Base-by-base conservation (phyloP, 2,113 vertebrate genomes). In the Osmerus eperlanus region DNA sequence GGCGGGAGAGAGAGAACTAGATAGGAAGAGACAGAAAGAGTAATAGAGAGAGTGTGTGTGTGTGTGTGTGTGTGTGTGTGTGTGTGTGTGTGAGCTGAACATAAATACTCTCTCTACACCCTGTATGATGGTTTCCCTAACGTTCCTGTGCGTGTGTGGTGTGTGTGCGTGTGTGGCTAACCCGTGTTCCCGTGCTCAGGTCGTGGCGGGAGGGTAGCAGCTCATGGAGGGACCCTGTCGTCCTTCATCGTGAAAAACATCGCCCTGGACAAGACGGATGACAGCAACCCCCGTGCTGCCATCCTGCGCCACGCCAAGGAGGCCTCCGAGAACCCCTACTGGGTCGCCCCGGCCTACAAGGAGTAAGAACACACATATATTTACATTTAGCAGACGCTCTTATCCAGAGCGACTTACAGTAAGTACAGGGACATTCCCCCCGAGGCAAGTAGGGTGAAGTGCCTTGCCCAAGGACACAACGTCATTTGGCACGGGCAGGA, bases 231-330 rank as follows among this genome's bases (percentile, higher is more conserved):
- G 15, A 99, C 97, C 1, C 87, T 99, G 85, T 99, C 97, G 0
- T 99, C 97, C 0, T 99, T 94, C 65, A 98, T 99, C n/a, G 96
- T 99, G 71, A 98, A 99, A 87, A 99, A 98, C 82, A 99, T 99
- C 58, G 96, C 97, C 36, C 81, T 99, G 84, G 97, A 99, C 83
- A 98, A 98, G 86, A 96, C 96, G 0, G 97, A 99, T 0, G 97
- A 99, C 82, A 98, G 96, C 81, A 98, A 99, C 78, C 93, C 97
- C 0, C 92, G 97, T n/a, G 94, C 97, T 74, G 97, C 97, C 85
- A 99, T 99, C 89, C 86, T 99, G 61, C 94, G 95, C 1, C 97
- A 99, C 0, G 97, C 97, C 36, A 94, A 94, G 87, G 97, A 96
- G 0, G 97, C 96, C 0, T 91, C 95, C 6, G 94, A 96, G 13